These are phyloP conservation scores for Mustela lutreola DNA, from an alignment of 2,113 vertebrate species.

Conservation along the genomic window DNA sequence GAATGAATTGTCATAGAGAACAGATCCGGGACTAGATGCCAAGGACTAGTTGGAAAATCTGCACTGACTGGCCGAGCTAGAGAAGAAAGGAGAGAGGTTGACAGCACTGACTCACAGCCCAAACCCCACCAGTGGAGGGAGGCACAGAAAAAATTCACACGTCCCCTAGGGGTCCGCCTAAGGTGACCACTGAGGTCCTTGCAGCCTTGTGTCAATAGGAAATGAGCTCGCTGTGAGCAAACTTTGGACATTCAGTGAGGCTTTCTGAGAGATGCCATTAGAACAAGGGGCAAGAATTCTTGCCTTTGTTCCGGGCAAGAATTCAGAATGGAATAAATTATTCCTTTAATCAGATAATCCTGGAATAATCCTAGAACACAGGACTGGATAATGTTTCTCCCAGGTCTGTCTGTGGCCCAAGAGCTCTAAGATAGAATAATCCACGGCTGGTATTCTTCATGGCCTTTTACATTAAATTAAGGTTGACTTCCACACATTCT, in stretches of 20 bases:
- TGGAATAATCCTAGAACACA: background rate
- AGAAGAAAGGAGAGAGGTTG: background rate
- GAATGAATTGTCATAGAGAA: background rate
- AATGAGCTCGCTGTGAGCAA: background rate
- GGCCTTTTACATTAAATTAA: background rate
- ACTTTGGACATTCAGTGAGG: background rate
- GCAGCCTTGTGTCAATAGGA: background rate
- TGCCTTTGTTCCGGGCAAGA: background rate
- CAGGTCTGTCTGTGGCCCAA: background rate
- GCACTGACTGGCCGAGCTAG: background rate
- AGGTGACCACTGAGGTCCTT: background rate
- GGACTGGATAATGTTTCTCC: background rate
- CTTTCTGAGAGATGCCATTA: background rate
- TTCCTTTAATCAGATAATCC: background rate
- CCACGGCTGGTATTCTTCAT: background rate
- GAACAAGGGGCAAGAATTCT: background rate
- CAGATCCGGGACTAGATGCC: background rate
- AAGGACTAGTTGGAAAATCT: background rate
- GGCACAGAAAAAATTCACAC: background rate
- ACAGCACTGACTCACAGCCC: background rate
- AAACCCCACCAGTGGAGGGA: background rate
- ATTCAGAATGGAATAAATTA: constrained; percentile 32
- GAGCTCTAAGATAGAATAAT: background rate
- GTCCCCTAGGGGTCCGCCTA: background rate
- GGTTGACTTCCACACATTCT: background rate